Base-by-base conservation (phyloP, 2,113 vertebrate species). In the Rattus rattus region DNA sequence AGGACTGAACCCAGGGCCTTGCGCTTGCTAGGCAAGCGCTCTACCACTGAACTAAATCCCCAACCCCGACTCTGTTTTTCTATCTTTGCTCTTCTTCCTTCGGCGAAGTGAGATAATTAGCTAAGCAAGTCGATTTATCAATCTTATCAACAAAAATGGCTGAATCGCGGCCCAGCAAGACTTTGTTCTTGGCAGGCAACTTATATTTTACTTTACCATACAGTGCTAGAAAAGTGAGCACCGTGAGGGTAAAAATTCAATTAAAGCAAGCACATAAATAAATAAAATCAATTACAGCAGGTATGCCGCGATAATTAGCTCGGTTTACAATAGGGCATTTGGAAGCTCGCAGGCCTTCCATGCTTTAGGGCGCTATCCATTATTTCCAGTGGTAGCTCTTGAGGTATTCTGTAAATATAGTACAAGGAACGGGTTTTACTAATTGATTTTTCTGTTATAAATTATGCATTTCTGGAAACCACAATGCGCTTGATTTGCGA, bases 241-340 rank as follows among this genome's bases (percentile, higher is more conserved):
- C 63, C 76, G 10, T 77, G 95, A 95, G 63, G 33, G 26, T 90
- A 97, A 36, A 43, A 69, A 97, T 83, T 70, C 91, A 97, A 95
- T 96, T 90, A 97, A 95, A 87, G 63, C 54, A 94, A 76, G 43
- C 63, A 90, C 94, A 97, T 97, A 96, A 97, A 97, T 98, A 98
- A 97, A 95, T 97, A 97, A 96, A 97, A 96, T 95, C 97, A 96
- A 98, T 95, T 97, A 98, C 97, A 96, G 95, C 65, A 97, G 77
- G 93, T 97, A 97, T 98, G 84, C 97, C 96, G 96, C 96, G 88
- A 94, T 98, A 98, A 98, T 95, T 97, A 94, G 59, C 89, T 97
- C 98, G 96, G 96, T 98, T 98, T 97, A 96, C 97, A 98, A 97
- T 97, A 0, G 0, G 90, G 91, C 96, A 91, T 92, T 97, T 97